Percentiles rank a stretch among this genome's conserved stretches.
phyloP scores from a whole-genome alignment of 2,888 invertebrate species.

The Adelphocoris suturalis region DNA sequence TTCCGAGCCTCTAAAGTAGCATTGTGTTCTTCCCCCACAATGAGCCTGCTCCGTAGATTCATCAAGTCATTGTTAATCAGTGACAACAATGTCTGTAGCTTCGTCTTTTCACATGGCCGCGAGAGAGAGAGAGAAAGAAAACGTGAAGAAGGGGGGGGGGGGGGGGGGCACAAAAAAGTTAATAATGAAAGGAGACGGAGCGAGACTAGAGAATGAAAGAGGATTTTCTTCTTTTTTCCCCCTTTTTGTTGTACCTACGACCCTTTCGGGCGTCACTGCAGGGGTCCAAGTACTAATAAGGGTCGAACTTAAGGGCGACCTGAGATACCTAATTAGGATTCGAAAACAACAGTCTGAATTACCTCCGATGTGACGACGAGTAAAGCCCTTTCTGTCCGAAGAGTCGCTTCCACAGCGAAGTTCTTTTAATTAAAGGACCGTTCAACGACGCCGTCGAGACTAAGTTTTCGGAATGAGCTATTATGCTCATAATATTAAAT shows the following conservation, averaged over 20 bases:
- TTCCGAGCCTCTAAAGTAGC: constrained; percentile 33
- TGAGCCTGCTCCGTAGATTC: background rate
- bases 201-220: background rate
- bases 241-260: background rate
- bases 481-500: too few relatives aligned
- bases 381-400: background rate
- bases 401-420: background rate
- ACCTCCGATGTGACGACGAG: background rate
- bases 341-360: constrained; percentile 2
- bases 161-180: background rate
- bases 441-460: too few relatives aligned
- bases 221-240: background rate
- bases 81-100: constrained; percentile 40
- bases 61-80: constrained; percentile 54
- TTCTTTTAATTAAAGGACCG: too few relatives aligned
- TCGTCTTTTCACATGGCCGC: background rate
- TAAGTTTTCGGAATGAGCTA: too few relatives aligned
- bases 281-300: constrained; percentile 15
- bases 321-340: constrained; percentile 28
- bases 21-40: constrained; percentile 10
- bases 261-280: constrained; percentile 6
- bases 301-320: constrained; percentile 6
- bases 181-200: constrained; percentile 24
- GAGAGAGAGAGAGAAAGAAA: too few relatives aligned
- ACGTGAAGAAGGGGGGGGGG: background rate